phyloP scores from a whole-genome alignment of 2,797 vertebrate species.

The Sphaeramia orbicularis region DNA sequence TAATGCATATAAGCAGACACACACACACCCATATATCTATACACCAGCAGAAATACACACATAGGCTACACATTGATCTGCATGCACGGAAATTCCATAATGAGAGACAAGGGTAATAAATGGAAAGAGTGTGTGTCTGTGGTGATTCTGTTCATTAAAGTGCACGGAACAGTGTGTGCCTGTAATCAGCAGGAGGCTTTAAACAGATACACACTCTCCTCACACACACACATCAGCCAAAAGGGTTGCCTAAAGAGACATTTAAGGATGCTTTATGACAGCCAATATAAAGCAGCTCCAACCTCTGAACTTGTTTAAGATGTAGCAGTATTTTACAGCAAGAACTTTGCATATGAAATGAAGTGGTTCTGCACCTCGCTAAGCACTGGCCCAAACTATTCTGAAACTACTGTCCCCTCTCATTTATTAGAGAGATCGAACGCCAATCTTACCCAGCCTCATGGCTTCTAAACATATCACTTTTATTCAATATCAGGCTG shows the following conservation, averaged over 20 bases:
- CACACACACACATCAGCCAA: constrained; percentile 22
- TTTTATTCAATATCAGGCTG: constrained; percentile 49
- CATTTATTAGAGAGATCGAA: constrained; percentile 34
- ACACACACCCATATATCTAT: constrained; percentile 13
- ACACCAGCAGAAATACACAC: constrained; percentile 21
- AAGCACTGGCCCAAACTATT: background rate
- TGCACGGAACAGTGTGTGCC: constrained; percentile 69
- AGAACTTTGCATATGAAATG: constrained; percentile 50
- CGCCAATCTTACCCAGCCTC: constrained; percentile 6
- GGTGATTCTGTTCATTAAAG: constrained; percentile 76
- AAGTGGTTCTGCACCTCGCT: constrained; percentile 25
- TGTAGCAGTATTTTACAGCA: constrained; percentile 36
- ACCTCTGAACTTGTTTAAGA: constrained; percentile 53
- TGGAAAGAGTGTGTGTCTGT: constrained; percentile 71
- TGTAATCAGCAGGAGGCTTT: constrained; percentile 66
- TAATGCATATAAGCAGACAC: constrained; percentile 71
- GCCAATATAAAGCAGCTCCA: constrained; percentile 55
- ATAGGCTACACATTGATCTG: constrained; percentile 11
- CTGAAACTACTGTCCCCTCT: constrained; percentile 34
- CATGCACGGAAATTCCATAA: constrained; percentile 55
- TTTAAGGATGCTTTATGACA: constrained; percentile 65
- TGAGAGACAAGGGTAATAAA: constrained; percentile 72
- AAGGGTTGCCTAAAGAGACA: constrained; percentile 61
- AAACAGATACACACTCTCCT: constrained; percentile 30
- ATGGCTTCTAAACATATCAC: constrained; percentile 31